Conservation (phyloP, 2,113 vertebrate genomes). For the Oreochromis tanganicae region DNA sequence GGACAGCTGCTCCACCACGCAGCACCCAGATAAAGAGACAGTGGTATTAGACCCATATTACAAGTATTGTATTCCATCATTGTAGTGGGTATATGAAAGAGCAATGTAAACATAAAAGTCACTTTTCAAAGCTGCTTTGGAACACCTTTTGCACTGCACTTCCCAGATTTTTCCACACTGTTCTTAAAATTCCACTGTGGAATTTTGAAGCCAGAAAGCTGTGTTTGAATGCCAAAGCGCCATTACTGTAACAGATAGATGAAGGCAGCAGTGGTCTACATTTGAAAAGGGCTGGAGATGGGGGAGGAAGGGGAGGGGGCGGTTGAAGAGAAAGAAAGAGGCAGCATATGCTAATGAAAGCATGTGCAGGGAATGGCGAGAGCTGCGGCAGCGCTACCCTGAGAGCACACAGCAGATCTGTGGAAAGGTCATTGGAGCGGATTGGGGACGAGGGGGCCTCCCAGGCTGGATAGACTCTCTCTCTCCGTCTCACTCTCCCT, state of each 20-base stretch:
- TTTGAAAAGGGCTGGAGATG: not conserved
- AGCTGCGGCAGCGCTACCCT: conserved; percentile 7
- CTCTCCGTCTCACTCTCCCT: not conserved
- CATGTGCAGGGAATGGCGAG: conserved; percentile 21
- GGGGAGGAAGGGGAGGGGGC: not conserved
- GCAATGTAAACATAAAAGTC: not conserved
- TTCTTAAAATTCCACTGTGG: too few relatives aligned
- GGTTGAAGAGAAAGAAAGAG: not conserved
- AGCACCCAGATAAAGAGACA: accelerated
- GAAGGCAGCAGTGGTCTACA: not conserved
- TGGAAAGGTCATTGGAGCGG: conserved; percentile 63
- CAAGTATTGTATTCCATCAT: accelerated
- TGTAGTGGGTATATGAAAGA: not conserved
- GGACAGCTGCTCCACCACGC: not conserved
- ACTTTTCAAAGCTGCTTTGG: not conserved
- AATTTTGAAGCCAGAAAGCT: not conserved
- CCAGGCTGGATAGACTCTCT: conserved; percentile 38
- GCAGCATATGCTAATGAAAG: conserved; percentile 57
- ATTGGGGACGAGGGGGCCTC: conserved; percentile 49
- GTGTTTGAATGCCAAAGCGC: not conserved
- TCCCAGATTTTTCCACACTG: not conserved
- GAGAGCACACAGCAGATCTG: conserved; percentile 48
- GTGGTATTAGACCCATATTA: not conserved
- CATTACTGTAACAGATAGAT: not conserved
- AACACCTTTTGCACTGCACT: not conserved